A percentile compares a stretch with the other conserved stretches of the same genome.
Evolutionary conservation across 2,888 invertebrate species (phyloP).

Genomic region (Drosophila mimetica): DNA sequence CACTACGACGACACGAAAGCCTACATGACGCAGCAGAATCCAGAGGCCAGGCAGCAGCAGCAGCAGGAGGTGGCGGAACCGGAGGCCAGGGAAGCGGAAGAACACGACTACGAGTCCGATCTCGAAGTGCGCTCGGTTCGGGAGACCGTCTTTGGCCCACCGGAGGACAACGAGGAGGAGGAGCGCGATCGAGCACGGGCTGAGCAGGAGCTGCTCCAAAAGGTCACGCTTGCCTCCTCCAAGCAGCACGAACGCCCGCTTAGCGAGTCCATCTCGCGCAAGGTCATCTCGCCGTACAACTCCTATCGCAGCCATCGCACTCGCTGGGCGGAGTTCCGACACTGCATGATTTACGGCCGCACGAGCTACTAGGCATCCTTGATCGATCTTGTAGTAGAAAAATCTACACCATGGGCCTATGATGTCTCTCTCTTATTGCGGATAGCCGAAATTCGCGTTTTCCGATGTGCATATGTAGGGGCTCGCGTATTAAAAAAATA

Average conservation of each 20-base stretch:
- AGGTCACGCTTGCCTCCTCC: constrained; percentile 13
- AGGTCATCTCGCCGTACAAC: constrained; percentile 60
- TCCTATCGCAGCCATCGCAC: constrained; percentile 55
- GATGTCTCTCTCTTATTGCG: neutral
- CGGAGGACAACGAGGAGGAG: constrained; percentile 49
- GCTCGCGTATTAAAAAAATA: neutral
- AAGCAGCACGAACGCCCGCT: neutral
- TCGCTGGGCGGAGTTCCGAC: constrained; percentile 65
- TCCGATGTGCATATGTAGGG: neutral
- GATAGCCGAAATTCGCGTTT: neutral
- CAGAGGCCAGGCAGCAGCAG: neutral
- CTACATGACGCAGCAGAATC: neutral
- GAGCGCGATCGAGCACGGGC: neutral
- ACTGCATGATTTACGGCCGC: constrained; percentile 59
- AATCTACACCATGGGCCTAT: too few relatives aligned
- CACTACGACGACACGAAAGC: neutral
- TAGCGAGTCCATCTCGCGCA: constrained; percentile 22
- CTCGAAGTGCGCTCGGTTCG: constrained; percentile 14
- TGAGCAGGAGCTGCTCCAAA: constrained; percentile 41
- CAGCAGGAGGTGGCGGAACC: neutral
- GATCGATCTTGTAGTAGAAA: neutral
- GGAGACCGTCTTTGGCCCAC: constrained; percentile 43
- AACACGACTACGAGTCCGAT: neutral
- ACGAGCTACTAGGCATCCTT: constrained; percentile 29
- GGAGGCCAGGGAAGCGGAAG: neutral